Base-by-base conservation (phyloP, 2,113 vertebrate species). In the Stigmatopora argus region DNA sequence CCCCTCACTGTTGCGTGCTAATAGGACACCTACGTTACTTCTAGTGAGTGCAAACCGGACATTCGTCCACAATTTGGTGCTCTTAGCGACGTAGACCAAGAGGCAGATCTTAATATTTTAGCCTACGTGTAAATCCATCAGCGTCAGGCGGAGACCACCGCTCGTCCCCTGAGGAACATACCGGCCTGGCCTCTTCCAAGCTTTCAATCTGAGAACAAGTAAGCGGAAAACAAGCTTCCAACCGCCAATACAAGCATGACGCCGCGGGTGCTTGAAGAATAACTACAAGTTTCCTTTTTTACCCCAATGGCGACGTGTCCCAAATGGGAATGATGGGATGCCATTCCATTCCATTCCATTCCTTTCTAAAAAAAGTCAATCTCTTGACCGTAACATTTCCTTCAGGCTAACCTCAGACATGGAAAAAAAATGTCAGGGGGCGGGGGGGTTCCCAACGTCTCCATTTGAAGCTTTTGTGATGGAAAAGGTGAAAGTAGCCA, bases 191-290 rank as follows among this genome's bases (percentile, higher is more conserved):
- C 76, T 75, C 71, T 60, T 68, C 75, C 66, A 65, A 80, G 75
- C 75, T 67, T 70, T 82, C 73, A 66, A 59, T 53, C 52, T 48
- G 61, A 44, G 38, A 64, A 64, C 21, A 41, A 57, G 62, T 49
- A 67, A 57, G 65, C 62, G 69, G 71, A 71, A 76, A 75, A 61
- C 67, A 76, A 67, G 60, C 74, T 59, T 62, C 63, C 60, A 67
- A 64, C 62, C 5, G 81, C 83, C 73, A 85, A 88, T 55, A 62
- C 71, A 87, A 85, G 85, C 73, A 83, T 3, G 46, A 82, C 3
- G 44, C 44, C 31, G n/a, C n/a, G n/a, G 46, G 10, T n/a, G 59
- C 62, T 70, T 76, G 82, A 83, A 76, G 70, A 82, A 74, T 72
- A 71, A 79, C 76, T 76, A 17, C 17, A 70, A 79, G 68, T 69